Base-by-base conservation (phyloP, 2,888 invertebrate species). In the Sialis lutaria region DNA sequence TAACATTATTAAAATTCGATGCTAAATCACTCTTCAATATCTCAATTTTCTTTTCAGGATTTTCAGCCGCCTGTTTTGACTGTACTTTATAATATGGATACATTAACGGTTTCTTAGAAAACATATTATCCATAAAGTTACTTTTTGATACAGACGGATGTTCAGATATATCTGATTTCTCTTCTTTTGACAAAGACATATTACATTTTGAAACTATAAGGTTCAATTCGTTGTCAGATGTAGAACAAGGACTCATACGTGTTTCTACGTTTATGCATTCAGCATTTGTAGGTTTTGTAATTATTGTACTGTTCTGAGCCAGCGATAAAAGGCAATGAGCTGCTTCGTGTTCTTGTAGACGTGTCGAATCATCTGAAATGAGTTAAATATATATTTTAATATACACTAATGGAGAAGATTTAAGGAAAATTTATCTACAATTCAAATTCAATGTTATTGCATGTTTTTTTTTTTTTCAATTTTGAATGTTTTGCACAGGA, bases 301-400 rank as follows among this genome's bases (percentile, higher is more conserved):
- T 54, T 40, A 60, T 58, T 1, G 66, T 56, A 12, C 65, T 67
- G 49, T 68, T 68, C 54, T 73, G 80, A 5, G 82, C 79, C 41
- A 90, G 66, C 34, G 86, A 84, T 39, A 90, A 64, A 49, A 90
- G 66, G 58, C 88, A 82, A 55, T 83, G 81, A 0, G 88, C 89
- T 6, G 88, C 88, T 67, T 89, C 89, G 55, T 87, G 86, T 62
- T 89, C 89, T 55, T 79, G 79, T 52, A 81, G 65, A n/a, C 80
- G 68, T 6, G 79, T 81, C 50, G 75, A 77, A 54, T 76, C 76
- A 62, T 81, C 81, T 53, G 73, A 69, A 64, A 77, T 74, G 75
- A 64, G 41, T 63, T 63, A 34, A 34, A 40, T 47, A 46, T 37
- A 35, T 8, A 37, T 10, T 41, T 48, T 49, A 44, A 39, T 44